Conservation (phyloP, 2,797 vertebrate species). For the Hyperoplus immaculatus region DNA sequence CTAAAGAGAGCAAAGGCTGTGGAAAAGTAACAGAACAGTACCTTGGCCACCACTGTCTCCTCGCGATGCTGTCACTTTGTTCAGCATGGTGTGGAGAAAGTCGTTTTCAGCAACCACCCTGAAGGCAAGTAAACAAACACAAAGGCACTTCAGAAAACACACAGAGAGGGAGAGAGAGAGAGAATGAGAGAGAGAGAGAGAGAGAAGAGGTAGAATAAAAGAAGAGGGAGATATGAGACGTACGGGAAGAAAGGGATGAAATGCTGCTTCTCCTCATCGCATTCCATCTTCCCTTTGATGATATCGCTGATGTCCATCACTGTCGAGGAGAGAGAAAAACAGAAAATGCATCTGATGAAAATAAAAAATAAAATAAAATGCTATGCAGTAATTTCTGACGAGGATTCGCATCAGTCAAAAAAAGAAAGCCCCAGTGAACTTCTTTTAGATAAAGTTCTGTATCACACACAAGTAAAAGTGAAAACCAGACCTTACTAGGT, state of each 20-base stretch:
- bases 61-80: slow-evolving; percentile 91
- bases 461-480: neutral
- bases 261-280: slow-evolving; percentile 96
- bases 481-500: neutral
- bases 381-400: slow-evolving; percentile 1
- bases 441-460: neutral
- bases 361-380: slow-evolving; percentile 35
- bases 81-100: slow-evolving; percentile 93
- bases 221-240: slow-evolving; percentile 26
- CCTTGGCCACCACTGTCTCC: slow-evolving; percentile 98
- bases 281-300: slow-evolving; percentile 96
- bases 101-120: slow-evolving; percentile 94
- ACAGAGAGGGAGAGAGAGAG: slow-evolving; percentile 13
- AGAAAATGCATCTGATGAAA: slow-evolving; percentile 30
- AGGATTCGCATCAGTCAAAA: slow-evolving; percentile 32
- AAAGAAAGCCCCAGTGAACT: neutral
- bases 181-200: neutral
- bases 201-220: neutral
- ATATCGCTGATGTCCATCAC: slow-evolving; percentile 99
- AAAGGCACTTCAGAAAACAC: slow-evolving; percentile 57
- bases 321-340: slow-evolving; percentile 71
- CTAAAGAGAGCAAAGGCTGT: slow-evolving; percentile 25
- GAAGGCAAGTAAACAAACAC: slow-evolving; percentile 72
- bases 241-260: slow-evolving; percentile 99
- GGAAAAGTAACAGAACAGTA: slow-evolving; percentile 66